Percentiles rank a stretch among this genome's conserved stretches.
These are phyloP conservation scores for Melanerpes aurifrons DNA, from an alignment of 2,113 vertebrate species.

Conservation along the genomic window DNA sequence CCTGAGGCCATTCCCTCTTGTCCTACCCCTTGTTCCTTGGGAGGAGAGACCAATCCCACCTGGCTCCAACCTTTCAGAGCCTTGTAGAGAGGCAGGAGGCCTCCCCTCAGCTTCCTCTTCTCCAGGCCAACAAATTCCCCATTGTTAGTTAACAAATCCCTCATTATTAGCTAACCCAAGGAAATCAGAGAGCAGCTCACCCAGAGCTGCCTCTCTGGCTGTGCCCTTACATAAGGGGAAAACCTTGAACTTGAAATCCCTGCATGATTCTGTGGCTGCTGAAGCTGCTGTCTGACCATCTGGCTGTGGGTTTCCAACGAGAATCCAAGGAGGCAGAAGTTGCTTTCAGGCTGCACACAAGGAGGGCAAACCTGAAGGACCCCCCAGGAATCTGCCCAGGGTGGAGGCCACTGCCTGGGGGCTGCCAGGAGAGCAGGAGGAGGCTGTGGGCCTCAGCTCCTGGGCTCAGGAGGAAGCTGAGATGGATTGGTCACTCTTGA, in stretches of 20 bases:
- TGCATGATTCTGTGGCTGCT: neutral
- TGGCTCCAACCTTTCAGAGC: neutral
- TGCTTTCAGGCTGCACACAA: neutral
- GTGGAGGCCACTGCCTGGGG: neutral
- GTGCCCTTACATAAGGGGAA: neutral
- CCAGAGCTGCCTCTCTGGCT: neutral
- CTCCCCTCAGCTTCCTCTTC: neutral
- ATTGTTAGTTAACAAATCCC: too few species aligned
- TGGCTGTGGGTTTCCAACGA: neutral
- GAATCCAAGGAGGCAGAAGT: neutral
- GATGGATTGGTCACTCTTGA: neutral
- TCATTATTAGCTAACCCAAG: neutral
- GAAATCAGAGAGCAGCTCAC: neutral
- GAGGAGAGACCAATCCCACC: neutral
- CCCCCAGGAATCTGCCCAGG: fast-evolving
- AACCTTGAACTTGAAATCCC: neutral
- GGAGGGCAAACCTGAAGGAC: neutral
- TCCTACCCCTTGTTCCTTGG: neutral
- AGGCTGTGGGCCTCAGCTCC: neutral
- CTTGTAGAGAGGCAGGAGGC: neutral
- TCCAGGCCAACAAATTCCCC: neutral
- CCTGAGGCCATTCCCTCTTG: neutral
- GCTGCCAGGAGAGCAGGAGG: neutral
- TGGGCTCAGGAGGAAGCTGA: fast-evolving
- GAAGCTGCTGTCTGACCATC: neutral